These are phyloP conservation scores for Eupsilia transversa DNA, from an alignment of 2,888 invertebrate species.

Conservation along the genomic window DNA sequence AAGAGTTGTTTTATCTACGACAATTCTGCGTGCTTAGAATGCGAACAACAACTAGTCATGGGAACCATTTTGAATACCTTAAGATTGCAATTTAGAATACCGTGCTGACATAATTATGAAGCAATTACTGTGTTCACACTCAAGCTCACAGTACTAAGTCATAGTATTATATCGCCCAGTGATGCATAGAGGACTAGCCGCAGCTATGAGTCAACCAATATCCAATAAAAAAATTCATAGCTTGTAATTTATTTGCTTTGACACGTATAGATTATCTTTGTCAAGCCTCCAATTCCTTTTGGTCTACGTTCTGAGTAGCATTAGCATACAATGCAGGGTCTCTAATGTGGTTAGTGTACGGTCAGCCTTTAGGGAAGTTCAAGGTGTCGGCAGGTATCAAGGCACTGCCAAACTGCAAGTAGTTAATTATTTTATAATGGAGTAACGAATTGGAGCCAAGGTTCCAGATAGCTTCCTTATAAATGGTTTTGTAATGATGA, in stretches of 20 bases:
- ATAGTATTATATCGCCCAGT: slow-evolving; percentile 51
- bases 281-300: slow-evolving; percentile 18
- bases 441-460: slow-evolving; percentile 38
- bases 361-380: slow-evolving; percentile 51
- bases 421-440: slow-evolving; percentile 45
- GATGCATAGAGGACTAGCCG: slow-evolving; percentile 35
- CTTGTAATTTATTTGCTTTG: slow-evolving; percentile 34
- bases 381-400: slow-evolving; percentile 40
- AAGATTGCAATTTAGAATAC: slow-evolving; percentile 29
- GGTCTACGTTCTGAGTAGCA: slow-evolving; percentile 38
- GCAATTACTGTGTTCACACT: slow-evolving; percentile 58
- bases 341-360: slow-evolving; percentile 30
- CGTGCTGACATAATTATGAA: slow-evolving; percentile 51
- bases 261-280: slow-evolving; percentile 36
- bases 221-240: slow-evolving; percentile 24
- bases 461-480: slow-evolving; percentile 23
- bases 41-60: slow-evolving; percentile 32
- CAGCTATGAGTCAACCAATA: slow-evolving; percentile 53
- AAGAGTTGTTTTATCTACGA: slow-evolving; percentile 4
- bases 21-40: not conserved
- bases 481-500: not conserved
- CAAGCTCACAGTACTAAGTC: slow-evolving; percentile 56
- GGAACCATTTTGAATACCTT: slow-evolving; percentile 40
- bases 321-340: slow-evolving; percentile 58
- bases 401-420: slow-evolving; percentile 26